phyloP scores from a whole-genome alignment of 2,888 invertebrate genomes.

The Temnothorax ravouxi region DNA sequence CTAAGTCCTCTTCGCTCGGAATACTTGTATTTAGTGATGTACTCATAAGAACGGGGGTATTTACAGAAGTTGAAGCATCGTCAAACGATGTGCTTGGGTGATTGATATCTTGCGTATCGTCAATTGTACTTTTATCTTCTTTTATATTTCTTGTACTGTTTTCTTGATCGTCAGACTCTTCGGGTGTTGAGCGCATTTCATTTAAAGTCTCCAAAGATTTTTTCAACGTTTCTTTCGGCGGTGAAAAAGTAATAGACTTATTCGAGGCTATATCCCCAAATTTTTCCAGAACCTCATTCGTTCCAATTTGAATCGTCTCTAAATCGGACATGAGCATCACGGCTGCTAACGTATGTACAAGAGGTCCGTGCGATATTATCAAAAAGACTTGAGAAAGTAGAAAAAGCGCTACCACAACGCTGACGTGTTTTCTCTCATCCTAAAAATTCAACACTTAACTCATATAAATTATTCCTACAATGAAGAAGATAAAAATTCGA shows the following conservation, averaged over 20 bases:
- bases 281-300: constrained; percentile 90
- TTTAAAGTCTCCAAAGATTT: constrained; percentile 90
- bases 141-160: not conserved
- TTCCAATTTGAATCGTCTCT: constrained; percentile 90
- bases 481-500: not conserved
- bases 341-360: constrained; percentile 96
- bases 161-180: constrained; percentile 63
- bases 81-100: constrained; percentile 74
- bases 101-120: constrained; percentile 55
- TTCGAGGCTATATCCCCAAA: constrained; percentile 87
- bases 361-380: constrained; percentile 95
- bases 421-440: constrained; percentile 86
- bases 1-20: constrained; percentile 65
- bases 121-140: constrained; percentile 9
- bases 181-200: constrained; percentile 70
- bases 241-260: constrained; percentile 89
- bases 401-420: constrained; percentile 96
- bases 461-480: not conserved
- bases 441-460: constrained; percentile 58
- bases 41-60: constrained; percentile 54
- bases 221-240: constrained; percentile 92
- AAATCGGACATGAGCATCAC: constrained; percentile 95
- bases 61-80: constrained; percentile 28
- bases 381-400: constrained; percentile 97
- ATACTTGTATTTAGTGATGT: constrained; percentile 52